Evolutionary conservation across 2,888 invertebrate genomes (phyloP), one percentile per base, ranked within the genome.

Genomic region (Cantharis rufa): DNA sequence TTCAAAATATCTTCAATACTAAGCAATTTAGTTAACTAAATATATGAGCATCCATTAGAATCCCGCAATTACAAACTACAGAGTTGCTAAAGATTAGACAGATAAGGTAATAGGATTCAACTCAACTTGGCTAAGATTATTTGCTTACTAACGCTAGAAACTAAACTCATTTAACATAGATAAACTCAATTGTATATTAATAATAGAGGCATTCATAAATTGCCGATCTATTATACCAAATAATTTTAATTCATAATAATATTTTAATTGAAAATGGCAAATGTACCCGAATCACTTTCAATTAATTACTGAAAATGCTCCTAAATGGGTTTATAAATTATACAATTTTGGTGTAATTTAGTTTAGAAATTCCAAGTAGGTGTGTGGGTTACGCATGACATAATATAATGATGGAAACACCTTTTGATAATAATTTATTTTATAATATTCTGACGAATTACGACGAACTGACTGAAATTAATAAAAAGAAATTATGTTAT

Each of bases 21-120:
- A 18, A 77, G 62, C 62, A 68, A 62, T 71, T 71, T 28, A 73
- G 61, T 64, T 27, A 73, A 73, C 73, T 62, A 68, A 77, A 71
- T 74, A 69, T 71, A 77, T 69, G 62, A 74, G 32, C 70, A 77
- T 66, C 73, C 66, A 74, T 74, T 77, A 69, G 77, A 77, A 73
- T 70, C 27, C 62, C 66, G 71, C 28, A 77, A 72, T 77, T 70
- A 68, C 75, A 70, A 70, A 77, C 66, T 73, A 68, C 68, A 28
- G 77, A 66, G 77, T 73, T 70, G 66, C 72, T 68, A 77, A 73
- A 77, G 77, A 76, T 76, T 76, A 72, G 70, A 15, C 69, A 73
- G 76, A 77, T 77, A 77, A 77, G 77, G 74, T 73, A 73, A 74
- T 74, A 74, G 66, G 62, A 74, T 68, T 73, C 74, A 77, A 73